A percentile compares a stretch with the other conserved stretches of the same genome.
Evolutionary conservation across 2,888 invertebrate genomes (phyloP).

Genomic region (Eudemis profundana): DNA sequence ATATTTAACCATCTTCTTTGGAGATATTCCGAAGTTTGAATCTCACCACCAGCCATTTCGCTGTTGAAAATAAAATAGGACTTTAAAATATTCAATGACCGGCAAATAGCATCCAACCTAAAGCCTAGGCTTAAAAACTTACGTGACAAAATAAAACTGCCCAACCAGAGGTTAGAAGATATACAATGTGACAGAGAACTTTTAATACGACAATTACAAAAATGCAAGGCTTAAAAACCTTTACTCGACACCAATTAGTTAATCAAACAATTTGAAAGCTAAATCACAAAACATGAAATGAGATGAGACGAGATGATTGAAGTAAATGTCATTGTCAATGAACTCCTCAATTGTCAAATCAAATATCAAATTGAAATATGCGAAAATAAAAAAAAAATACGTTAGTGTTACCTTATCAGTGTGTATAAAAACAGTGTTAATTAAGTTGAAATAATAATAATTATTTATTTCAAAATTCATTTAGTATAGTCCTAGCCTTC

Average conservation of each 20-base stretch:
- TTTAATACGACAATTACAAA: too few relatives aligned
- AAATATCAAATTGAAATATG: not conserved
- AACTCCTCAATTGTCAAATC: too few relatives aligned
- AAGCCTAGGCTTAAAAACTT: not conserved
- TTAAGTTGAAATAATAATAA: not conserved
- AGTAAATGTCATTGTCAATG: too few relatives aligned
- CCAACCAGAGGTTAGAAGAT: too few relatives aligned
- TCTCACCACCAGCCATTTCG: conserved; percentile 64
- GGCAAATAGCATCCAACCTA: not conserved
- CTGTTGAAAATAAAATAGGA: conserved; percentile 35
- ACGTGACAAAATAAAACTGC: not conserved
- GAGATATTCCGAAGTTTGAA: conserved; percentile 65
- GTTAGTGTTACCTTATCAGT: not conserved
- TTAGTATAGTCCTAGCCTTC: not conserved
- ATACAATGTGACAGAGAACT: too few relatives aligned
- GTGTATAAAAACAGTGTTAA: not conserved
- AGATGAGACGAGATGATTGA: too few relatives aligned
- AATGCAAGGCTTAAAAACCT: too few relatives aligned
- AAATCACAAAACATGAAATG: too few relatives aligned
- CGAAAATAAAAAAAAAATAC: not conserved
- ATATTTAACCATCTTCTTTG: conserved; percentile 93
- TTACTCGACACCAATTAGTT: too few relatives aligned
- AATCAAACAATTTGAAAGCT: too few relatives aligned
- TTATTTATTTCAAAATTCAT: not conserved
- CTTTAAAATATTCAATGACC: not conserved